phyloP scores from a whole-genome alignment of 1,140 invertebrate genomes.

The Drosophila sp. region DNA sequence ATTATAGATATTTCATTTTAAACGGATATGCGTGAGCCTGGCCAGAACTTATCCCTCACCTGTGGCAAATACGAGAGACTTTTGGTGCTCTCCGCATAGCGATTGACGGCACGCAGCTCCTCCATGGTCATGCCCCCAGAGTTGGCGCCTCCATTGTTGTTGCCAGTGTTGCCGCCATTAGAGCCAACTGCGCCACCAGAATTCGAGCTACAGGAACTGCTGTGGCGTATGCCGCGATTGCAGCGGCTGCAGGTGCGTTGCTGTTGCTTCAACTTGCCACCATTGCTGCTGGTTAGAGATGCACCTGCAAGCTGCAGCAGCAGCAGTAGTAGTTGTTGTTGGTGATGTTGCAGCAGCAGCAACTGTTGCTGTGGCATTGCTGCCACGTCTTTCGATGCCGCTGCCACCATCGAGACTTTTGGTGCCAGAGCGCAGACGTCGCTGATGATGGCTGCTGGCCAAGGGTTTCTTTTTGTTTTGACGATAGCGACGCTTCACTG shows the following conservation, averaged over 20 bases:
- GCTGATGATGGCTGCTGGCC: slow-evolving; percentile 70
- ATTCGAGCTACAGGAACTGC: slow-evolving; percentile 88
- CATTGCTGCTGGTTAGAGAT: slow-evolving; percentile 34
- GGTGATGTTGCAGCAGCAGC: slow-evolving; percentile 9
- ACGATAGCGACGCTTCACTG: slow-evolving; percentile 78
- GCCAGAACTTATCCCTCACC: slow-evolving; percentile 87
- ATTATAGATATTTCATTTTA: slow-evolving; percentile 42
- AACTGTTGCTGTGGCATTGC: slow-evolving; percentile 27
- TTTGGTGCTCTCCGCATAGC: slow-evolving; percentile 96
- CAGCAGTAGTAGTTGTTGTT: slow-evolving; percentile 32
- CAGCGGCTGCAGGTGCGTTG: slow-evolving; percentile 77
- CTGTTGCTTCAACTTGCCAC: slow-evolving; percentile 51
- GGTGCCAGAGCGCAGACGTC: slow-evolving; percentile 71
- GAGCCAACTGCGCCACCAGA: slow-evolving; percentile 85
- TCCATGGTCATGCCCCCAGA: slow-evolving; percentile 90
- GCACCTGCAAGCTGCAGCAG: slow-evolving; percentile 22
- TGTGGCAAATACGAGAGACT: slow-evolving; percentile 95
- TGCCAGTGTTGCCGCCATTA: slow-evolving; percentile 87
- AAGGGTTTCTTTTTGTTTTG: slow-evolving; percentile 79
- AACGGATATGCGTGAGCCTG: slow-evolving; percentile 81
- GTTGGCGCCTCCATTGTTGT: slow-evolving; percentile 77
- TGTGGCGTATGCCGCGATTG: slow-evolving; percentile 84
- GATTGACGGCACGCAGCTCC: slow-evolving; percentile 92
- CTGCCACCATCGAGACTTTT: slow-evolving; percentile 71
- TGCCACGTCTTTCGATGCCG: slow-evolving; percentile 46